A percentile compares a stretch with the other conserved stretches of the same genome.
Conservation (phyloP, 2,888 invertebrate genomes). For the Eledone cirrhosa region DNA sequence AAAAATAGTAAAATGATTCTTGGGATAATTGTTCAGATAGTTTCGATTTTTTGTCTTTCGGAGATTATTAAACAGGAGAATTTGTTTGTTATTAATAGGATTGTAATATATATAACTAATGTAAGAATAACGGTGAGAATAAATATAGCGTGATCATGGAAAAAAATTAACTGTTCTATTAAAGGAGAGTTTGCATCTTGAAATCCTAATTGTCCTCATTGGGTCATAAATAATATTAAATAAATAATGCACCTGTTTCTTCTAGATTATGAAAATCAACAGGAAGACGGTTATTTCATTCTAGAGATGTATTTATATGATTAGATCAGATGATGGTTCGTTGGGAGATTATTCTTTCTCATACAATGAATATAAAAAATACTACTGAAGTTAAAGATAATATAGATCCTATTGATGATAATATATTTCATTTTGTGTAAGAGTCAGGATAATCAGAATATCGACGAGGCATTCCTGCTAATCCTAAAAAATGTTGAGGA, state of each 20-base stretch:
- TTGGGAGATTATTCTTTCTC: constrained; percentile 46
- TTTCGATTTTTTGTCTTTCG: no score
- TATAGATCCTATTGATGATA: constrained; percentile 48
- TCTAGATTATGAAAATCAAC: constrained; percentile 41
- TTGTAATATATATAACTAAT: no score
- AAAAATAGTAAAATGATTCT: no score
- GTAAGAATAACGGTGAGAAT: no score
- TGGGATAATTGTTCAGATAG: no score
- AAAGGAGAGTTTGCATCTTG: no score
- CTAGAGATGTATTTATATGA: constrained; percentile 38
- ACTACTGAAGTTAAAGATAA: constrained; percentile 42
- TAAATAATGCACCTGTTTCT: constrained; percentile 35
- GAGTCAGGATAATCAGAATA: constrained; percentile 79
- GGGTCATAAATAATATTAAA: constrained; percentile 22
- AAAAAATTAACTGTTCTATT: no score
- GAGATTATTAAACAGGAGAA: no score
- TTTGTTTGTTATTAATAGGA: no score
- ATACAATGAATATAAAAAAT: constrained; percentile 47
- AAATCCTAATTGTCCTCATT: no score
- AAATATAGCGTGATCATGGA: no score
- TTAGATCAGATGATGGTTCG: constrained; percentile 39
- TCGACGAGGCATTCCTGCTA: constrained; percentile 80
- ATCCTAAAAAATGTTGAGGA: constrained; percentile 80
- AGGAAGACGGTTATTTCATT: constrained; percentile 44
- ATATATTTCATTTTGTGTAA: constrained; percentile 60